A percentile compares a stretch with the other conserved stretches of the same genome.
Conservation (phyloP, 2,113 vertebrate species). For the Petromus typicus region DNA sequence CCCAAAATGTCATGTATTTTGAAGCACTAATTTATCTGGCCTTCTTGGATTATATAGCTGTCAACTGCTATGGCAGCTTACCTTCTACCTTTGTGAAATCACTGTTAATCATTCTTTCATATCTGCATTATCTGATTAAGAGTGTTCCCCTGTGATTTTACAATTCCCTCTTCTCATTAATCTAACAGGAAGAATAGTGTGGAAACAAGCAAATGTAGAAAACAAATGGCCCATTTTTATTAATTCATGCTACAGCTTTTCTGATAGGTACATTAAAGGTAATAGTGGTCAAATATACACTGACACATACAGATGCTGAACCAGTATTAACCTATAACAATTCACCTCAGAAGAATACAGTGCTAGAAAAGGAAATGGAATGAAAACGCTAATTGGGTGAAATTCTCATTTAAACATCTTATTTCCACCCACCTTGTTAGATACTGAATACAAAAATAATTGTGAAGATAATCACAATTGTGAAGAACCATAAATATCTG, state of each 20-base stretch:
- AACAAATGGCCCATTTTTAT: slow-evolving; percentile 66
- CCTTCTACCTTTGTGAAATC: slow-evolving; percentile 84
- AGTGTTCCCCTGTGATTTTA: slow-evolving; percentile 82
- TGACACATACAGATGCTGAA: not conserved
- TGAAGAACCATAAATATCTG: not conserved
- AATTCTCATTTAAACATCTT: not conserved
- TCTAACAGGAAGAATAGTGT: slow-evolving; percentile 80
- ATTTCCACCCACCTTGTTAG: not conserved
- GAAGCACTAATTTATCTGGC: not conserved
- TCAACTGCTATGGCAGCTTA: not conserved
- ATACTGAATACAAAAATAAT: not conserved
- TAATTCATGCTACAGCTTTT: not conserved
- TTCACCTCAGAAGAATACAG: not conserved
- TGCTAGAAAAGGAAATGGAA: not conserved
- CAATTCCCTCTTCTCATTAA: slow-evolving; percentile 81
- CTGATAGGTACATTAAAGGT: not conserved
- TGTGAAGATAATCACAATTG: not conserved
- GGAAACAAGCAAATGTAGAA: slow-evolving; percentile 75
- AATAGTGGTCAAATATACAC: not conserved
- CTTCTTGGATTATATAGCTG: not conserved
- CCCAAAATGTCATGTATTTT: not conserved
- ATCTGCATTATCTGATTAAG: slow-evolving; percentile 84
- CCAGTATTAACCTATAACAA: not conserved
- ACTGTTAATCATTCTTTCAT: slow-evolving; percentile 86
- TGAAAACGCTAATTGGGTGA: not conserved